Evolutionary conservation across 1,140 invertebrate species (phyloP).

Genomic region (Drosophila subpulchrella): DNA sequence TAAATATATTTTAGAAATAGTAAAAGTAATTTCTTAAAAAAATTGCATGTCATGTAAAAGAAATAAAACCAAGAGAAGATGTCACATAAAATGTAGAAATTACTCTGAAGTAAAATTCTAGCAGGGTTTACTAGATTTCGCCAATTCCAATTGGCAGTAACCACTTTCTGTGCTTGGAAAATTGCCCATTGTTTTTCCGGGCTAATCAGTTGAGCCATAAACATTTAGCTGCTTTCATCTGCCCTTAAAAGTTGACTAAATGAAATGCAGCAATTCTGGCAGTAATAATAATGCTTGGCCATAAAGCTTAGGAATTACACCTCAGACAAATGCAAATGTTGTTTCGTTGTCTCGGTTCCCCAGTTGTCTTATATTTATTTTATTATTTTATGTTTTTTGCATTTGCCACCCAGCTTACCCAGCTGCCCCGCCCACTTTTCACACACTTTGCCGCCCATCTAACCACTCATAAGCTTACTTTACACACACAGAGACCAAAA

Average conservation of each 20-base stretch:
- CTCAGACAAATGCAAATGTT: conserved; percentile 51
- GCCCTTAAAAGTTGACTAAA: conserved; percentile 12
- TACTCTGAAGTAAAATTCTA: not conserved
- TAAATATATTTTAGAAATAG: too few species aligned
- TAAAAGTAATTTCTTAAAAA: too few species aligned
- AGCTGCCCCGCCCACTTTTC: conserved; percentile 13
- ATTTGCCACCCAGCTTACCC: not conserved
- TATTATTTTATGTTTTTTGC: not conserved
- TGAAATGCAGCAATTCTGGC: conserved; percentile 23
- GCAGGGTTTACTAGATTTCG: not conserved
- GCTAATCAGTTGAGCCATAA: conserved; percentile 33
- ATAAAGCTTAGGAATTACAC: conserved; percentile 49
- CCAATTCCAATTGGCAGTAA: not conserved
- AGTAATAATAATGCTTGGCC: conserved; percentile 36
- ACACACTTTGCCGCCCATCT: conserved; percentile 9
- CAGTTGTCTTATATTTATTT: not conserved
- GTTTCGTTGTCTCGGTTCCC: conserved; percentile 6
- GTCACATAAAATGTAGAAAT: too few species aligned
- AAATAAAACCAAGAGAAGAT: too few species aligned
- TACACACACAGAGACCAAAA: conserved; percentile 10
- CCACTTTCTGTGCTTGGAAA: not conserved
- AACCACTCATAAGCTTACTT: conserved; percentile 51
- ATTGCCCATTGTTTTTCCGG: not conserved
- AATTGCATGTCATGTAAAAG: too few species aligned
- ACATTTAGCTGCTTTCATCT: conserved; percentile 15